A percentile compares a stretch with the other conserved stretches of the same genome.
phyloP scores from a whole-genome alignment of 1,140 invertebrate genomes.

The Conus ventricosus region DNA sequence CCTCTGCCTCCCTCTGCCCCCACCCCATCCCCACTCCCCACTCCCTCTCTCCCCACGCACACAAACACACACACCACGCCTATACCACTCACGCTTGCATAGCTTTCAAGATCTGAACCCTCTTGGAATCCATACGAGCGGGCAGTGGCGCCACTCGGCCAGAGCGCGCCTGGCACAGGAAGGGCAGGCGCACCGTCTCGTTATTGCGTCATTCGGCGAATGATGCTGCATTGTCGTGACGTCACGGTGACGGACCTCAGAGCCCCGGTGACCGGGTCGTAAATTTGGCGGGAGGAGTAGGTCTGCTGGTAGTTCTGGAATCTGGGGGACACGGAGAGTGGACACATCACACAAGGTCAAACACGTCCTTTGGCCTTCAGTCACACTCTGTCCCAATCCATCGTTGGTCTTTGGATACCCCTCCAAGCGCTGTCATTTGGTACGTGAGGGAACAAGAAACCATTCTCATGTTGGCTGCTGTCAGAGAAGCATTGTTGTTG shows the following conservation, averaged over 20 bases:
- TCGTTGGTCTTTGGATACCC: no score
- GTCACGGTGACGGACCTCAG: background rate
- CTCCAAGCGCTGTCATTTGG: no score
- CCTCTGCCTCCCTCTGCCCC: background rate
- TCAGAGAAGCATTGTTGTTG: background rate
- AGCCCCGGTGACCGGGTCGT: background rate
- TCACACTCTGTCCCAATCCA: no score
- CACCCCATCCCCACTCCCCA: background rate
- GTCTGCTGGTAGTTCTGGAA: background rate
- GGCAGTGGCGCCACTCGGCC: slow-evolving; percentile 5
- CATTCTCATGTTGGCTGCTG: background rate
- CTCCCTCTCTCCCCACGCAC: background rate
- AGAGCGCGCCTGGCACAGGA: slow-evolving; percentile 12
- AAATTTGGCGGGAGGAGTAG: background rate
- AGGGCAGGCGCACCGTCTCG: slow-evolving; percentile 17
- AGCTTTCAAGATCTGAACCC: background rate
- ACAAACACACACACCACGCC: background rate
- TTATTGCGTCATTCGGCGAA: slow-evolving; percentile 20
- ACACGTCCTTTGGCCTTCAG: no score
- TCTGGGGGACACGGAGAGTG: no score
- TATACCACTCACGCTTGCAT: slow-evolving; percentile 8
- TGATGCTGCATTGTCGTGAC: slow-evolving; percentile 17
- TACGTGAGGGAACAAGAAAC: no score
- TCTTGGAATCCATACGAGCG: background rate
- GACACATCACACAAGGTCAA: no score